Evolutionary conservation across 2,113 vertebrate species (phyloP).

Genomic region (Theristicus caerulescens): DNA sequence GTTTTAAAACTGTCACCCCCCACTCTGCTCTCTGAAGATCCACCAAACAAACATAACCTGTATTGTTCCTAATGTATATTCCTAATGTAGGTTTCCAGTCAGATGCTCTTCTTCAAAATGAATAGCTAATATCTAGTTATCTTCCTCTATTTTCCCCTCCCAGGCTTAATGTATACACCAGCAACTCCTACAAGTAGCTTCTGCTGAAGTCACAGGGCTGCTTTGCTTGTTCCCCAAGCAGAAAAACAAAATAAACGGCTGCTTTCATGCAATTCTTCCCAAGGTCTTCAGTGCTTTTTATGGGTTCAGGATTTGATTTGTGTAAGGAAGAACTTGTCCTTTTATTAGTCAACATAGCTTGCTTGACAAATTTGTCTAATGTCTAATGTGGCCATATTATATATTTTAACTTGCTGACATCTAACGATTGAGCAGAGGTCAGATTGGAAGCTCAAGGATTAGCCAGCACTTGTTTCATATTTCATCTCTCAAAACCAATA

Average conservation of each 20-base stretch:
- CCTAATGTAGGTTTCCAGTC: not conserved
- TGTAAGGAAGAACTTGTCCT: not conserved
- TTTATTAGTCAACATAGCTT: slow-evolving; percentile 14
- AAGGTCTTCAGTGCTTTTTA: slow-evolving; percentile 14
- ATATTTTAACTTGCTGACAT: slow-evolving; percentile 31
- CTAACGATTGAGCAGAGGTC: not conserved
- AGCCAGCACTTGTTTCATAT: slow-evolving; percentile 41
- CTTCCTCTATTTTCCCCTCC: not conserved
- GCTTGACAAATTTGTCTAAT: slow-evolving; percentile 3
- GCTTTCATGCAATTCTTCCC: not conserved
- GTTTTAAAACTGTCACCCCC: not conserved
- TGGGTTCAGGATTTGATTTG: slow-evolving; percentile 43
- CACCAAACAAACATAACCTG: not conserved
- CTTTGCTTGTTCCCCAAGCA: not conserved
- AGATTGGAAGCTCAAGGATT: slow-evolving; percentile 47
- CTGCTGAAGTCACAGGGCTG: not conserved
- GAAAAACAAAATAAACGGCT: not conserved
- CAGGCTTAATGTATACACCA: not conserved
- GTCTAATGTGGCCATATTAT: not conserved
- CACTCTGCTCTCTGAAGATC: not conserved
- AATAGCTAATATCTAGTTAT: not conserved
- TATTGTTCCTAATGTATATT: not conserved
- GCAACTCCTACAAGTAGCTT: not conserved
- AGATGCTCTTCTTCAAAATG: not conserved
- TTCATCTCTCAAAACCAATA: slow-evolving; percentile 35